Evolutionary conservation across 2,797 vertebrate genomes (phyloP).

Genomic region (Galago senegalensis): DNA sequence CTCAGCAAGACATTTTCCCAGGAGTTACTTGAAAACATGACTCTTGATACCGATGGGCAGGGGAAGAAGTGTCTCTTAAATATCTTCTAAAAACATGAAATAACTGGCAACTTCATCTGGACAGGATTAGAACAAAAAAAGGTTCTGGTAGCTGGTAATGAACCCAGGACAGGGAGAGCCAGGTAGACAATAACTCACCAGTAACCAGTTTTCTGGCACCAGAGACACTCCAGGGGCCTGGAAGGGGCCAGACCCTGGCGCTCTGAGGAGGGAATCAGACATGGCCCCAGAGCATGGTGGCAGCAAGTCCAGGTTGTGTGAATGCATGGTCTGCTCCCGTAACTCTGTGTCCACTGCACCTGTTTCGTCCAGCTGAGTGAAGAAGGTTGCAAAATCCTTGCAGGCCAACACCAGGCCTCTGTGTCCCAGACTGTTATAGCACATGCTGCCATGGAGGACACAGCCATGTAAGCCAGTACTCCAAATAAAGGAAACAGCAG

Average conservation of each 20-base stretch:
- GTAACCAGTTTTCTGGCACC: too few species aligned
- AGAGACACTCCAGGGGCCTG: not conserved
- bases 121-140: not conserved
- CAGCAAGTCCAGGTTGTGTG: not conserved
- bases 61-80: not conserved
- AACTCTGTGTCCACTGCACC: not conserved
- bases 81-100: not conserved
- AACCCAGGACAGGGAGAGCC: rapidly evolving
- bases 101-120: not conserved
- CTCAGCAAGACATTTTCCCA: too few species aligned
- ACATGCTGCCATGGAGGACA: not conserved
- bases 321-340: not conserved
- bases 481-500: not conserved
- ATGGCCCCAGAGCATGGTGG: not conserved
- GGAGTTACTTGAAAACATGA: not conserved
- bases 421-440: not conserved
- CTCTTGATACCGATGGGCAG: not conserved
- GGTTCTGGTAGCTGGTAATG: not conserved
- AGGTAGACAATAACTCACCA: not conserved
- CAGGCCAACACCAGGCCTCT: not conserved
- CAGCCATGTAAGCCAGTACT: not conserved
- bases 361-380: not conserved
- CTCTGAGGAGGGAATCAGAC: not conserved
- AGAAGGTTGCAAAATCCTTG: not conserved
- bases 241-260: not conserved